Evolutionary conservation across 2,797 vertebrate genomes (phyloP).

Genomic region (Phalanger gymnotis): DNA sequence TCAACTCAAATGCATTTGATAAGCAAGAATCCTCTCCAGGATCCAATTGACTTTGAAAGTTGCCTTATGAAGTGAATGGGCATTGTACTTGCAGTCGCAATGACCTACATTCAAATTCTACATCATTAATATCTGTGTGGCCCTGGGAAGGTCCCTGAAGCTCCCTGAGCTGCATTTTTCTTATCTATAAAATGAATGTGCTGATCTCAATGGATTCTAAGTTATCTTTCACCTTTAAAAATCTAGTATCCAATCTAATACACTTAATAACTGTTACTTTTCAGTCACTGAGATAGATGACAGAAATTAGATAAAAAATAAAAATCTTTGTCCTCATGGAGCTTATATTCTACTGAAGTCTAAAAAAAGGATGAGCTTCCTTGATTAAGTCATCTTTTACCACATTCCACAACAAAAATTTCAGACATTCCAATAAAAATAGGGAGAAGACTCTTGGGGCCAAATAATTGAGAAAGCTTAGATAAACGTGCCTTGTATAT

Average conservation of each 20-base stretch:
- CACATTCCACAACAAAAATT: background rate
- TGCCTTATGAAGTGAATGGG: background rate
- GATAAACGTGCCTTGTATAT: background rate
- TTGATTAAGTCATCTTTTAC: background rate
- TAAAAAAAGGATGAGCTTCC: background rate
- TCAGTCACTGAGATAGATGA: background rate
- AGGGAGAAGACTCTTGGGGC: background rate
- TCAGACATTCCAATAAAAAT: background rate
- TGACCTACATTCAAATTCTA: background rate
- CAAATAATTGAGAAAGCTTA: background rate
- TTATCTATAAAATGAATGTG: background rate
- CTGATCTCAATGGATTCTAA: background rate
- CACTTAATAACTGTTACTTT: background rate
- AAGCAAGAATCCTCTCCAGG: background rate
- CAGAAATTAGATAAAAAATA: background rate
- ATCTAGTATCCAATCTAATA: background rate
- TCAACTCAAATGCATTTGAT: background rate
- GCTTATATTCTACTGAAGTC: background rate
- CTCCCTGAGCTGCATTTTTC: background rate
- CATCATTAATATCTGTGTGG: background rate
- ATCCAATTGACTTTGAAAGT: background rate
- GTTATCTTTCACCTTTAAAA: background rate
- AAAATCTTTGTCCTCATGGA: background rate
- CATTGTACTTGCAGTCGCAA: background rate
- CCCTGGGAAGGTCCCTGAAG: background rate